Evolutionary conservation across 2,797 vertebrate species (phyloP), one percentile per base, ranked within the genome.

Genomic region (Galaxias olidus): DNA sequence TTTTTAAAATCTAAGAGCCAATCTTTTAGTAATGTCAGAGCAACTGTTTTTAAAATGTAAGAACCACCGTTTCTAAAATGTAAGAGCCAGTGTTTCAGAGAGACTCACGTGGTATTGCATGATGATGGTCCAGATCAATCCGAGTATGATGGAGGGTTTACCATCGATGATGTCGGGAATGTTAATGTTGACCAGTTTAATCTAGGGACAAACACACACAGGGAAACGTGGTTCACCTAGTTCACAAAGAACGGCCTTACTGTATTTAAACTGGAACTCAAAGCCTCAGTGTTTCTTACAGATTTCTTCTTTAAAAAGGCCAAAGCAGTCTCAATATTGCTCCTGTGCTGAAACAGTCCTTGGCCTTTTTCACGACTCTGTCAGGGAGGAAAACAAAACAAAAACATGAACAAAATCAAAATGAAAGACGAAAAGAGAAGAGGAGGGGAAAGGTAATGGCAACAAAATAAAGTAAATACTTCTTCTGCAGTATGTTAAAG

Each of bases 141-240:
- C 96, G 75, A 99, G 93, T 83, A 98, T 94, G 85, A 99, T 98
- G 78, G 95, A 97, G 47, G 96, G 95, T 71, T 94, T 98, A 41
- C 97, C 97, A 65, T 97, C 94, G 59, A 96, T 90, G 68, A 99
- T 95, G 84, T 99, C 97, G 79, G 95, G 86, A 86, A 98, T 92
- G 86, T 98, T 95, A 84, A 99, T 97, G 92, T 99, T 98, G 85
- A 99, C 95, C 51, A 99, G 91, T 85, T 97, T 98, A 79, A 99
- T 94, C 97, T 98, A 86, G 9, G 55, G 20, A 46, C 44, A 59
- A 15, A 69, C 52, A 40, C 18, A 43, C 46, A 63, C 30, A 30
- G 30, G 19, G 11, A 17, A 59, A n/a, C 8, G 47, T 40, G 10
- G 48, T 15, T 20, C 40, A 13, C 9, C 0, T 11, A n/a, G n/a